phyloP scores from a whole-genome alignment of 2,888 invertebrate species.

The Petrolisthes cinctipes region DNA sequence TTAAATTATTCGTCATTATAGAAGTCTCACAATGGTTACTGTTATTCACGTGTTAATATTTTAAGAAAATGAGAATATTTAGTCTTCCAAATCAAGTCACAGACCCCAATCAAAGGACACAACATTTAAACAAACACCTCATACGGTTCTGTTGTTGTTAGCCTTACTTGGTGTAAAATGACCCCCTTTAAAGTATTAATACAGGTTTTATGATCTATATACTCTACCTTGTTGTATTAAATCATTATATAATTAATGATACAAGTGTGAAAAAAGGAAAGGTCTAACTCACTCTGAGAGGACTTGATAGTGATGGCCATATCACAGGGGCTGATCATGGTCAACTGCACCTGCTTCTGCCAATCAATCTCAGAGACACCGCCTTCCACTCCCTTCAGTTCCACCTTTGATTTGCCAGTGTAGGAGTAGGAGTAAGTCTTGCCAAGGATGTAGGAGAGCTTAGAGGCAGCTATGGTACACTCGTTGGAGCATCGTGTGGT shows the following conservation, averaged over 20 bases:
- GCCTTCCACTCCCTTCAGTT: conserved; percentile 44
- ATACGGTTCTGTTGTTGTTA: too few relatives aligned
- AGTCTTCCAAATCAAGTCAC: too few relatives aligned
- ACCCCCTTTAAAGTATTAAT: too few relatives aligned
- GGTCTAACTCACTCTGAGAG: background rate
- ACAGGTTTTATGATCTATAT: too few relatives aligned
- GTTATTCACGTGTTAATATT: background rate
- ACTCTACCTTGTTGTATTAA: background rate
- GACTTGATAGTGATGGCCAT: conserved; percentile 36
- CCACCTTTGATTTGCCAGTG: conserved; percentile 32
- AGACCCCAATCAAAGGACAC: too few relatives aligned
- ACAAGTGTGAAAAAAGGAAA: background rate
- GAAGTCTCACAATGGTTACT: background rate
- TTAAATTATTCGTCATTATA: too few relatives aligned
- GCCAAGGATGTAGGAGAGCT: conserved; percentile 32
- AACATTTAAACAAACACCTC: too few relatives aligned
- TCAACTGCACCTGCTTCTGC: conserved; percentile 11
- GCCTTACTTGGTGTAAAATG: too few relatives aligned
- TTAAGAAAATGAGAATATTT: background rate
- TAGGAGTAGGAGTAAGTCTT: conserved; percentile 46
- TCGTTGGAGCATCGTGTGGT: conserved; percentile 33
- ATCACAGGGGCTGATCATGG: conserved; percentile 38
- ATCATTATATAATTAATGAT: background rate
- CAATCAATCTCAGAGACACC: conserved; percentile 22
- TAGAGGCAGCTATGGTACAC: conserved; percentile 48